These are phyloP conservation scores for Rhodeus uyekii DNA, from an alignment of 2,797 vertebrate species.

Conservation along the genomic window DNA sequence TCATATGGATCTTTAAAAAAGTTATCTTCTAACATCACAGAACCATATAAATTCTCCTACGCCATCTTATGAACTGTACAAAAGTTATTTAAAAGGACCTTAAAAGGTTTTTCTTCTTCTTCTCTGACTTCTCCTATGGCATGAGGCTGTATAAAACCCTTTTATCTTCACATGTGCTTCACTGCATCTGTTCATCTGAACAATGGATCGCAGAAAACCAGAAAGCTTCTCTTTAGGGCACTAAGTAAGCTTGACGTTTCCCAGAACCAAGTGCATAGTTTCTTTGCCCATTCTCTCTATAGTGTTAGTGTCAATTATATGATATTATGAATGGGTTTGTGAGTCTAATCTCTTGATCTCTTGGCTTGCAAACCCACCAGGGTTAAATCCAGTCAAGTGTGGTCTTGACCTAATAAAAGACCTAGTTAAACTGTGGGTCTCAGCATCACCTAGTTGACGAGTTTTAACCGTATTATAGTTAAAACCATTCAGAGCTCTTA, in stretches of 20 bases:
- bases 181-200: conserved; percentile 6
- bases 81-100: not conserved
- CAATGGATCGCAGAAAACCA: conserved; percentile 37
- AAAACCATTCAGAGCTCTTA: not conserved
- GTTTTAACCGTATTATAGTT: not conserved
- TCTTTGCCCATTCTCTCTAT: conserved; percentile 50
- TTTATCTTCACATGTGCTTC: not conserved
- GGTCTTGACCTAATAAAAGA: conserved; percentile 25
- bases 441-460: not conserved
- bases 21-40: not conserved
- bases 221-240: conserved; percentile 55
- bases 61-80: too few relatives aligned
- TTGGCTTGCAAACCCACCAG: conserved; percentile 66
- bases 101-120: not conserved
- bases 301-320: conserved; percentile 72
- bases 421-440: not conserved
- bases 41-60: not conserved
- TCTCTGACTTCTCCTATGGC: not conserved
- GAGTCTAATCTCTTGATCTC: conserved; percentile 76
- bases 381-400: conserved; percentile 70
- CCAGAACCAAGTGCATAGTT: conserved; percentile 69
- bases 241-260: conserved; percentile 70
- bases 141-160: not conserved
- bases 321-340: conserved; percentile 76
- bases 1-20: not conserved